Conservation (phyloP, 1,140 invertebrate genomes). For the Maconellicoccus hirsutus region DNA sequence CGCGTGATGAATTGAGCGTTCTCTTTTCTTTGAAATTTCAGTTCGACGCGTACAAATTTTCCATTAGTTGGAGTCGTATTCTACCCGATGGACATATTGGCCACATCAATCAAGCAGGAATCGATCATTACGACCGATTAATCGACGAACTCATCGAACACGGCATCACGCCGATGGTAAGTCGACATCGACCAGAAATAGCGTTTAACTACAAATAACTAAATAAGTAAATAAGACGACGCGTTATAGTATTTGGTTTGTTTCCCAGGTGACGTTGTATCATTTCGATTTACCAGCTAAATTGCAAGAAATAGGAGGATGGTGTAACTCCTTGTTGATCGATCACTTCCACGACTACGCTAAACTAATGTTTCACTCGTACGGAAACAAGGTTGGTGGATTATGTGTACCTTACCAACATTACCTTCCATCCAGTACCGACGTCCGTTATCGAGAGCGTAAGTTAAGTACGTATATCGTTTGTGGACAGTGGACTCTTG, state of each 20-base stretch:
- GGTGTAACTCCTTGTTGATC: conserved; percentile 43
- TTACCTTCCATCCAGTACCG: too few relatives aligned
- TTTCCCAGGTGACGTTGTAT: conserved; percentile 37
- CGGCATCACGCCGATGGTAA: conserved; percentile 46
- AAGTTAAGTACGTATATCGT: too few relatives aligned
- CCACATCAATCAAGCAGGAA: conserved; percentile 44
- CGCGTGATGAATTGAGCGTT: too few relatives aligned
- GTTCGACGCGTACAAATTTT: conserved; percentile 49
- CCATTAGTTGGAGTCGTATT: conserved; percentile 49
- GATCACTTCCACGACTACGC: conserved; percentile 44
- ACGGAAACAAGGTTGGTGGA: conserved; percentile 38
- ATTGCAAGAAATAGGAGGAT: conserved; percentile 45
- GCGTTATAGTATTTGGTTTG: conserved; percentile 19
- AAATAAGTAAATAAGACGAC: background rate
- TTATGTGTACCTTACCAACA: too few relatives aligned
- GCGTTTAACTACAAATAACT: too few relatives aligned
- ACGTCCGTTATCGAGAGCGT: too few relatives aligned
- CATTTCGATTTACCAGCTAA: conserved; percentile 42
- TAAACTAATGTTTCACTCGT: conserved; percentile 39
- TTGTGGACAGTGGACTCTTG: too few relatives aligned
- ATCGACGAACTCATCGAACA: conserved; percentile 38
- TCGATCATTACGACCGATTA: conserved; percentile 39
- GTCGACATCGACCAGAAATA: background rate
- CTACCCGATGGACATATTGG: conserved; percentile 44
- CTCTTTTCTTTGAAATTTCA: background rate